These are phyloP conservation scores for Cassiopea andromeda DNA, from an alignment of 30 jellyfish, hydroid and myxozoan species.

Conservation along the genomic window DNA sequence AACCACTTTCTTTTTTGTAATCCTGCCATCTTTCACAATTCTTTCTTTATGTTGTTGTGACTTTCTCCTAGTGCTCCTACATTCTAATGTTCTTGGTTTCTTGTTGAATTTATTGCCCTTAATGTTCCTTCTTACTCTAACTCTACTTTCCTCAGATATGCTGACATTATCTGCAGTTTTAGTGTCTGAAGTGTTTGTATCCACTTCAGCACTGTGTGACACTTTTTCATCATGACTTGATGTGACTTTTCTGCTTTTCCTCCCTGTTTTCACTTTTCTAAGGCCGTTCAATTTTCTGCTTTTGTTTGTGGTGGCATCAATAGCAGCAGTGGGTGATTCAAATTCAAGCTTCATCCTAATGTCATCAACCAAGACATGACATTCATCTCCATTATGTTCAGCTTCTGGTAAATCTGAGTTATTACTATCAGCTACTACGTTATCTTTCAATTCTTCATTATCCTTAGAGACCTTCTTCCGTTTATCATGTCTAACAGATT, in stretches of 20 bases:
- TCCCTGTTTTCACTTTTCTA: neutral
- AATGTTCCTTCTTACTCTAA: neutral
- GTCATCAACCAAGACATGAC: neutral
- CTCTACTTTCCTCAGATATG: neutral
- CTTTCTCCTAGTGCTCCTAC: neutral
- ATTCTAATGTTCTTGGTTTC: constrained; percentile 1
- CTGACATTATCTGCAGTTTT: neutral
- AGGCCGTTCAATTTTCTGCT: neutral
- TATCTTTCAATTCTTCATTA: neutral
- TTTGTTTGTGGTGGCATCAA: neutral
- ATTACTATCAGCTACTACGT: neutral
- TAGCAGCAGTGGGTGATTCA: constrained; percentile 21
- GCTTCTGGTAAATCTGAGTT: neutral
- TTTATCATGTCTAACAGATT: neutral
- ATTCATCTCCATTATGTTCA: neutral
- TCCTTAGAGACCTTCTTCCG: neutral
- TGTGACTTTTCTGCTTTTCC: neutral
- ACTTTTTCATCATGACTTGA: neutral
- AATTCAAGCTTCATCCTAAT: constrained; percentile 46
- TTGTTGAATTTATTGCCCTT: neutral
- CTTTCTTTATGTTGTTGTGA: neutral
- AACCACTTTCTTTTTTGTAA: constrained; percentile 59
- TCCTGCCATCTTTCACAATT: neutral
- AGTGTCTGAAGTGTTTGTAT: neutral
- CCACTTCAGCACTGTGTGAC: neutral